Percentiles rank a stretch among this genome's conserved stretches.
Evolutionary conservation across 2,888 invertebrate genomes (phyloP).

Genomic region (Drosophila anomelani): DNA sequence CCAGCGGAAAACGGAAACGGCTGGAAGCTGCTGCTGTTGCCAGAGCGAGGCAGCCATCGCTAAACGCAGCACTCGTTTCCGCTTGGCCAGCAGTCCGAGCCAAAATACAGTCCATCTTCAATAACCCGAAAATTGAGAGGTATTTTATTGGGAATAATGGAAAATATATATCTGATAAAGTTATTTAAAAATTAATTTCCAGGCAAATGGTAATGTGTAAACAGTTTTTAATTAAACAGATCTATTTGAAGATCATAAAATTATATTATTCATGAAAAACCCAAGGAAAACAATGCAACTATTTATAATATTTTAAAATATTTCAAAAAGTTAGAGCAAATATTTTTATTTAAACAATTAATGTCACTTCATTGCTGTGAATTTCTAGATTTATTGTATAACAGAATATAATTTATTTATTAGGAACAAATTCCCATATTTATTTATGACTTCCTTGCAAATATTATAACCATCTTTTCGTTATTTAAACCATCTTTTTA

Average conservation of each 20-base stretch:
- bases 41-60: conserved; percentile 35
- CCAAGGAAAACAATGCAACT: background rate
- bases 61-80: conserved; percentile 64
- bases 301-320: background rate
- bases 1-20: conserved; percentile 48
- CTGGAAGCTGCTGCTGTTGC: conserved; percentile 57
- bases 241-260: background rate
- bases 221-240: background rate
- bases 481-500: background rate
- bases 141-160: background rate
- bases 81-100: conserved; percentile 57
- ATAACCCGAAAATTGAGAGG: conserved; percentile 1
- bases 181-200: background rate
- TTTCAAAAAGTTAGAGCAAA: background rate
- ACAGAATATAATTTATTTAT: background rate
- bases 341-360: background rate
- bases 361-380: background rate
- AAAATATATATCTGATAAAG: background rate
- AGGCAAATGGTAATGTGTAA: background rate
- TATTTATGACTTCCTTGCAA: background rate
- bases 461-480: background rate
- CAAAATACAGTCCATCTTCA: conserved; percentile 33
- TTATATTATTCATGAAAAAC: background rate
- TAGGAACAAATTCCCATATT: background rate
- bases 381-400: background rate